Base-by-base conservation (phyloP, 1,140 invertebrate species). In the Bombus turneri region DNA sequence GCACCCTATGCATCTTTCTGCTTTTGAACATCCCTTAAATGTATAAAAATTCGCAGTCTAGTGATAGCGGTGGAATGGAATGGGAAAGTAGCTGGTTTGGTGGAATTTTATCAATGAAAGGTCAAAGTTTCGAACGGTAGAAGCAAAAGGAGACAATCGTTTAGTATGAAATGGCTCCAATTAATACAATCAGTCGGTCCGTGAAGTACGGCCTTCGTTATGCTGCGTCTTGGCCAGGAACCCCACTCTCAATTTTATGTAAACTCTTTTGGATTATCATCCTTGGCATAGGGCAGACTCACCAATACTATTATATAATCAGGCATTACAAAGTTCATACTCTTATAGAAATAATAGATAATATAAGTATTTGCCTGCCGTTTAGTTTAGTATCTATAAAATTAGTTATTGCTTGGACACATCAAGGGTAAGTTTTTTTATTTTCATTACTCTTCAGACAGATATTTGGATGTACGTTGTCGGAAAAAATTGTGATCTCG, bases 281-380 rank as follows among this genome's bases (percentile, higher is more conserved):
- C 34, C 43, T 87, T 71, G 4, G 1, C 12, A 2, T 69, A 13
- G 41, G 82, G 22, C 82, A 87, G 6, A 64, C 5, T 3, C 83
- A 43, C 57, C 79, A 87, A 28, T 90, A 89, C 62, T 22, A 41
- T 4, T 90, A 90, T 15, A 13, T 90, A 9, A 39, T 90, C 13
- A 25, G 12, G n/a, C 75, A 87, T 18, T 83, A 68, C 9, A 9
- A n/a, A 9, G n/a, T 47, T 6, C 66, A 59, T 0, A 57, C 73
- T 10, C 39, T 90, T 2, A 31, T 64, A 3, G 18, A 83, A 2
- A 31, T 77, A 22, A 78, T 90, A 41, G 89, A 90, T 18, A 69
- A 62, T 28, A 5, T 90, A 1, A 85, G 88, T 34, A 84, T 68
- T 3, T 64, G 64, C 9, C 1, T 89, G 15, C 18, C 59, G 15